Evolutionary conservation across 2,797 vertebrate species (phyloP).

Genomic region (Sardinella longiceps): DNA sequence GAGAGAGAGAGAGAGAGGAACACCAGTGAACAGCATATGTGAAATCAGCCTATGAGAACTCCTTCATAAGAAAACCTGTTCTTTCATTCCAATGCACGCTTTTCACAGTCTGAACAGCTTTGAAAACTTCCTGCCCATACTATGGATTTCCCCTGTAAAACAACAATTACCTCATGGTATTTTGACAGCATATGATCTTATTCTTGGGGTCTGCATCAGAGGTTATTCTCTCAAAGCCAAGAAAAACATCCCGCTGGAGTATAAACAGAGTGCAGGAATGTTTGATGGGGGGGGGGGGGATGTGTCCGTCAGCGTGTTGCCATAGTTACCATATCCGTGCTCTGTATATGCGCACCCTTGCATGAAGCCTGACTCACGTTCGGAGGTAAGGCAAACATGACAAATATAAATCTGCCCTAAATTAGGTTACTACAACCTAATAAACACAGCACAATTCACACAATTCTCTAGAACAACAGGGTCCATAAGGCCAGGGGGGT

Average conservation of each 20-base stretch:
- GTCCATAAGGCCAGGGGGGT: background rate
- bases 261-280: conserved; percentile 3
- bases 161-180: conserved; percentile 20
- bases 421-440: background rate
- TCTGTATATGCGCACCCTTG: conserved; percentile 4
- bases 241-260: conserved; percentile 20
- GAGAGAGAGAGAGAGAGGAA: background rate
- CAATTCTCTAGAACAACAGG: background rate
- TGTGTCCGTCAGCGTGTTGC: background rate
- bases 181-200: conserved; percentile 13
- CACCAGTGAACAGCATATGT: background rate
- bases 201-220: background rate
- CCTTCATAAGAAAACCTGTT: background rate
- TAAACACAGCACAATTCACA: background rate
- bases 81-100: background rate
- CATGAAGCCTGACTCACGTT: conserved; percentile 17
- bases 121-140: background rate
- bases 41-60: background rate
- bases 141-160: conserved; percentile 5
- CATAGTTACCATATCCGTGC: conserved; percentile 12
- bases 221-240: conserved; percentile 12
- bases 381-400: conserved; percentile 11
- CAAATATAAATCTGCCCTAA: background rate
- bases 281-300: background rate
- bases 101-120: background rate